Evolutionary conservation across 2,113 vertebrate species (phyloP).

Genomic region (Melierax canorus): DNA sequence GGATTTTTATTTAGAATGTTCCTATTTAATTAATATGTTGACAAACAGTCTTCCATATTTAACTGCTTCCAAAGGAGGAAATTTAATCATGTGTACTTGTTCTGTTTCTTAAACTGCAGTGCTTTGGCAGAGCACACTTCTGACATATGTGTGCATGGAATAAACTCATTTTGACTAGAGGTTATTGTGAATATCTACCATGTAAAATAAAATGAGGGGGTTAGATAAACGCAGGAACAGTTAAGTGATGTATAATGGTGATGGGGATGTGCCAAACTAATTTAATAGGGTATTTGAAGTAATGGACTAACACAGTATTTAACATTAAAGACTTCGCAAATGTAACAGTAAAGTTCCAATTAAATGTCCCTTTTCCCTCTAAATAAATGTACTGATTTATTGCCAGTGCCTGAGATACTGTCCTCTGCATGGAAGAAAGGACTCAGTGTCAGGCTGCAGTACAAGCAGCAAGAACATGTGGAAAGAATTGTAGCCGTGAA

Average conservation of each 20-base stretch:
- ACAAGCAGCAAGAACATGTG: not conserved
- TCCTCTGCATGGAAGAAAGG: not conserved
- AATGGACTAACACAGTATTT: not conserved
- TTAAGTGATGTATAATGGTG: not conserved
- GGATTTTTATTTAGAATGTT: constrained; percentile 29
- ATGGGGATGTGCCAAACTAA: not conserved
- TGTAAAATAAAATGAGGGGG: not conserved
- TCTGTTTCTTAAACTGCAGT: constrained; percentile 13
- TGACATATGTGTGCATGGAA: not conserved
- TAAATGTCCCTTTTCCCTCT: not conserved
- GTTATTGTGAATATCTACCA: not conserved
- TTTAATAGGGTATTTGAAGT: not conserved
- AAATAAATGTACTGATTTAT: not conserved
- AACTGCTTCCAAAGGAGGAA: constrained; percentile 49
- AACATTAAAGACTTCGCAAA: not conserved
- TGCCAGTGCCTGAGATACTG: not conserved
- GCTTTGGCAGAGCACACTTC: constrained; percentile 9
- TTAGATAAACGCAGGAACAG: not conserved
- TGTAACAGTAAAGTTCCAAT: not conserved
- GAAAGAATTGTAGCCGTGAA: constrained; percentile 1
- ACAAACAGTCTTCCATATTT: constrained; percentile 38
- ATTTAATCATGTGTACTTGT: constrained; percentile 42
- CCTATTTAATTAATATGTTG: constrained; percentile 60
- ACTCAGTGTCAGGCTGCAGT: not conserved
- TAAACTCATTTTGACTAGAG: not conserved